Evolutionary conservation across 92 coral and sea anemone species (phyloP).

Genomic region (Scolanthus callimorphus): DNA sequence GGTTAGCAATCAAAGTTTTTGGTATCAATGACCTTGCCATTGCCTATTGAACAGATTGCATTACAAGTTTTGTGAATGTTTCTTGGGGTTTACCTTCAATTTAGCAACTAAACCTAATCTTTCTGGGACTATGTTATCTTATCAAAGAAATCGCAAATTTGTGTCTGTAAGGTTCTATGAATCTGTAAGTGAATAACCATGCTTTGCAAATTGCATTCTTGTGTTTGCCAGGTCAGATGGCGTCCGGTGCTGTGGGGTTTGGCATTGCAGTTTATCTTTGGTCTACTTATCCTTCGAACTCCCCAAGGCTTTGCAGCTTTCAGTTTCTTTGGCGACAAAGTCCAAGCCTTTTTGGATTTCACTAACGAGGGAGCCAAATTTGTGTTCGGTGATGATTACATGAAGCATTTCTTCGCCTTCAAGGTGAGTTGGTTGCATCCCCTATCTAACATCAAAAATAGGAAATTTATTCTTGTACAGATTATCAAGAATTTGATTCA

Average conservation of each 20-base stretch:
- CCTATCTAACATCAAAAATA: too few species aligned
- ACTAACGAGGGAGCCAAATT: constrained; percentile 69
- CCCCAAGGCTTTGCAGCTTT: constrained; percentile 61
- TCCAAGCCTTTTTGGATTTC: constrained; percentile 72
- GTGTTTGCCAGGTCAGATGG: constrained; percentile 69
- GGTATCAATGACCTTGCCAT: too few species aligned
- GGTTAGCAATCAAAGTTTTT: too few species aligned
- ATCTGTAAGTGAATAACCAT: too few species aligned
- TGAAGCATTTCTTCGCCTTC: constrained; percentile 78
- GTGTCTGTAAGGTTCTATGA: too few species aligned
- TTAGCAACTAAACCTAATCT: neutral
- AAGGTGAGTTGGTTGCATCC: constrained; percentile 64
- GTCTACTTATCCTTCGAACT: constrained; percentile 84
- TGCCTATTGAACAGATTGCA: too few species aligned
- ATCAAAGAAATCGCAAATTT: too few species aligned
- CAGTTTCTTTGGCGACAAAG: constrained; percentile 71
- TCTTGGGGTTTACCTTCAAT: too few species aligned
- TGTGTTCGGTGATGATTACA: constrained; percentile 70
- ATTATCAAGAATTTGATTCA: too few species aligned
- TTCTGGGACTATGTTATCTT: too few species aligned
- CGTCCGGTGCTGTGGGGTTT: constrained; percentile 96
- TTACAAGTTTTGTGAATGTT: too few species aligned
- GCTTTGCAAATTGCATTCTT: neutral
- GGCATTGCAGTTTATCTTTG: constrained; percentile 88
- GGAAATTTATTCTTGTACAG: too few species aligned